These are phyloP conservation scores for Drosophila takahashii DNA, from an alignment of 1,140 invertebrate species.

Conservation along the genomic window DNA sequence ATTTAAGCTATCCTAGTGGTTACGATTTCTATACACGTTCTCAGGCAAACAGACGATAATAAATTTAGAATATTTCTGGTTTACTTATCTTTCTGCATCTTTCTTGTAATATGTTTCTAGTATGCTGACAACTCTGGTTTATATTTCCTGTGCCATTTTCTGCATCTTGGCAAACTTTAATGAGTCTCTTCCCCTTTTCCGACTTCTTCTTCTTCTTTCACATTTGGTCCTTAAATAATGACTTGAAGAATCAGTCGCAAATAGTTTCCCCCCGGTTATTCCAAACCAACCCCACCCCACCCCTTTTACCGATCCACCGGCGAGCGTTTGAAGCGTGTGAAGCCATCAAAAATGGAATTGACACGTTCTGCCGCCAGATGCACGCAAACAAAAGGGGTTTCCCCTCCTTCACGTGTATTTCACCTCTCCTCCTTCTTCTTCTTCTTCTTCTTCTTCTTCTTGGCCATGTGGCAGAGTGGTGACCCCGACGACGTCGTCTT, in stretches of 20 bases:
- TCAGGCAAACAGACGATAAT: neutral
- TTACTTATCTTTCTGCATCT: too few relatives aligned
- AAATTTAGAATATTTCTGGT: neutral
- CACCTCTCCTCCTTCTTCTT: neutral
- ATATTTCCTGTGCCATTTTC: neutral
- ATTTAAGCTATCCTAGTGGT: conserved; percentile 21
- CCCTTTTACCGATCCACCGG: neutral
- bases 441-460: conserved; percentile 8
- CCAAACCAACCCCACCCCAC: too few relatives aligned
- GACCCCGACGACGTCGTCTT: conserved; percentile 55
- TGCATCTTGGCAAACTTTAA: conserved; percentile 13
- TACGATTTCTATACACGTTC: conserved; percentile 41
- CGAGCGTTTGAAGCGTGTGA: conserved; percentile 50
- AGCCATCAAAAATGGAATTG: conserved; percentile 66
- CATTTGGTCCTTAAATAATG: conserved; percentile 16
- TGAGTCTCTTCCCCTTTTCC: neutral
- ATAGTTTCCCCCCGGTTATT: conserved; percentile 12
- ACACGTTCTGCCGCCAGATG: conserved; percentile 53
- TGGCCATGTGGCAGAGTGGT: conserved; percentile 9
- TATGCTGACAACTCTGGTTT: neutral
- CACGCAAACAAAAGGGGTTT: conserved; percentile 31
- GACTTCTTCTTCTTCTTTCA: neutral
- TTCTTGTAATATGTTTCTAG: too few relatives aligned
- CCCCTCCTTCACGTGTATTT: too few relatives aligned
- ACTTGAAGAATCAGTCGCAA: conserved; percentile 24